Conservation (phyloP, 2,888 invertebrate species). For the Drosophila diplacantha region DNA sequence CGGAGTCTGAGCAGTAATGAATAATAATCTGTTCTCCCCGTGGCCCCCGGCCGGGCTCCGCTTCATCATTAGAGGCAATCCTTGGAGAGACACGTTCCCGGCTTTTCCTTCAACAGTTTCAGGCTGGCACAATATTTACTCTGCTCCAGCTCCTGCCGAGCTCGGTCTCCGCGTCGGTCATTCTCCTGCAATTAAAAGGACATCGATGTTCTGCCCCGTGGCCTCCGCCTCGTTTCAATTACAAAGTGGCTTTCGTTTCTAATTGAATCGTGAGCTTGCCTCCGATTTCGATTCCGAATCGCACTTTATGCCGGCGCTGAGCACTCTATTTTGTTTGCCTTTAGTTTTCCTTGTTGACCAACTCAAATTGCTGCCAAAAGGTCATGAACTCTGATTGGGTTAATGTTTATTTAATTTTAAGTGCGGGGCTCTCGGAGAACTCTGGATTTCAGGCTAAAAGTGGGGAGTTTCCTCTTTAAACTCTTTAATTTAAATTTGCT, state of each 20-base stretch:
- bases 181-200: conserved; percentile 32
- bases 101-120: conserved; percentile 26
- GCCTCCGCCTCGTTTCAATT: conserved; percentile 59
- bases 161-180: conserved; percentile 1
- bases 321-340: conserved; percentile 29
- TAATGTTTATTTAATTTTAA: conserved; percentile 21
- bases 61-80: conserved; percentile 28
- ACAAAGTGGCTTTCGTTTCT: conserved; percentile 70
- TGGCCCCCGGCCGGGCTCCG: conserved; percentile 1
- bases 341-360: conserved; percentile 11
- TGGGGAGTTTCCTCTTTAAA: neutral
- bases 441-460: neutral
- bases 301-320: conserved; percentile 34
- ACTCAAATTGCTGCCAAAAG: conserved; percentile 13
- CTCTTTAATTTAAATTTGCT: neutral
- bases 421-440: neutral
- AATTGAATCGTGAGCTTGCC: conserved; percentile 65
- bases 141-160: conserved; percentile 6
- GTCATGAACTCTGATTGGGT: conserved; percentile 18
- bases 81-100: conserved; percentile 21
- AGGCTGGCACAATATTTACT: conserved; percentile 34
- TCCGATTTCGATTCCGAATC: conserved; percentile 20
- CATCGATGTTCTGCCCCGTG: conserved; percentile 32
- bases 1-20: conserved; percentile 29
- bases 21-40: conserved; percentile 24